phyloP scores from a whole-genome alignment of 2,888 invertebrate species.

The Drosophila eohydei region DNA sequence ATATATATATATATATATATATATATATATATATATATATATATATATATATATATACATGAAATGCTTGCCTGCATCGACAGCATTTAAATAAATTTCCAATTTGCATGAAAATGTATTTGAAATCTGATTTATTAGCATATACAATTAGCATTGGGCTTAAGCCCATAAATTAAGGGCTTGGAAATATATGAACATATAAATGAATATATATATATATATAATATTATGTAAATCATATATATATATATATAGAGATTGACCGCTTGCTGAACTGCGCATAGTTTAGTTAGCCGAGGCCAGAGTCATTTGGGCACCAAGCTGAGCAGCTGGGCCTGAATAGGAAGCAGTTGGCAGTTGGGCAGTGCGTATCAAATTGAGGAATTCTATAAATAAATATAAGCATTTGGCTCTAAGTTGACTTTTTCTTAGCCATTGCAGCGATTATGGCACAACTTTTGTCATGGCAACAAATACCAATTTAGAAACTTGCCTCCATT shows the following conservation, averaged over 20 bases:
- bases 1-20: neutral
- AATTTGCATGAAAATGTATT: slow-evolving; percentile 34
- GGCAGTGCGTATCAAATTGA: slow-evolving; percentile 17
- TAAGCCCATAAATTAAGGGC: slow-evolving; percentile 53
- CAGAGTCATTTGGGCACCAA: slow-evolving; percentile 7
- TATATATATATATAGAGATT: neutral
- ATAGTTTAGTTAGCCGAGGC: slow-evolving; percentile 12
- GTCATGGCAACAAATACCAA: slow-evolving; percentile 61
- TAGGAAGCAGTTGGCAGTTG: neutral
- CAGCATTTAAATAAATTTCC: slow-evolving; percentile 32
- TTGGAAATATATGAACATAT: slow-evolving; percentile 17
- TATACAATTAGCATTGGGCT: slow-evolving; percentile 62
- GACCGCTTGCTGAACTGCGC: slow-evolving; percentile 13
- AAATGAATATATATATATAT: neutral
- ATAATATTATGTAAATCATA: slow-evolving; percentile 3
- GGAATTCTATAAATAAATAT: slow-evolving; percentile 59
- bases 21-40: neutral
- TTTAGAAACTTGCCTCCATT: slow-evolving; percentile 44
- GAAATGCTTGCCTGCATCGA: neutral
- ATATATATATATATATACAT: neutral
- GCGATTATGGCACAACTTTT: slow-evolving; percentile 65
- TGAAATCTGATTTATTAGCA: slow-evolving; percentile 64
- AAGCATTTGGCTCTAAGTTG: slow-evolving; percentile 42
- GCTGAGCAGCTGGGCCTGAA: neutral
- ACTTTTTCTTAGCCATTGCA: slow-evolving; percentile 34